These are phyloP conservation scores for Choristoneura rosaceana DNA, from an alignment of 2,888 invertebrate species.

Conservation along the genomic window DNA sequence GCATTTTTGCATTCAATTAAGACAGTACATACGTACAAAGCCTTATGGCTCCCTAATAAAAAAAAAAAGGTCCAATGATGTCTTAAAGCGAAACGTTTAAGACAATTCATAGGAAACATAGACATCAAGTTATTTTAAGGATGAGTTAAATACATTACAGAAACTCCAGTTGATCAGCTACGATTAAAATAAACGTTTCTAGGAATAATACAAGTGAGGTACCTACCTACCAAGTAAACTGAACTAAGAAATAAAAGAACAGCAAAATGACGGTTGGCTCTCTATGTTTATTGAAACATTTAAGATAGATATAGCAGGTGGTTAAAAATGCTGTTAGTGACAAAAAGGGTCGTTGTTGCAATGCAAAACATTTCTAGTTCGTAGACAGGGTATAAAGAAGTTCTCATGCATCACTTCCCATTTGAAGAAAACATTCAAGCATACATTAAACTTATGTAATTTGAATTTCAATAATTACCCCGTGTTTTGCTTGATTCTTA, in stretches of 20 bases:
- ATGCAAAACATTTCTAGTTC: not conserved
- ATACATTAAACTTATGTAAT: not conserved
- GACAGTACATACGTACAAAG: not conserved
- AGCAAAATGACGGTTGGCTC: not conserved
- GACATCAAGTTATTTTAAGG: not conserved
- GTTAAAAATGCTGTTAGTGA: not conserved
- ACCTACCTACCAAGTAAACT: not conserved
- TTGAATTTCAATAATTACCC: not conserved
- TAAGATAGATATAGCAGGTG: not conserved
- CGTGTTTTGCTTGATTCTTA: too few species aligned
- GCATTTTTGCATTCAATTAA: not conserved
- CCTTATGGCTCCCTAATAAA: not conserved
- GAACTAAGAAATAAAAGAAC: not conserved
- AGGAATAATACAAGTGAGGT: not conserved
- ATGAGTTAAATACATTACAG: not conserved
- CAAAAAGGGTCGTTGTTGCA: not conserved
- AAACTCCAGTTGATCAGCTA: not conserved
- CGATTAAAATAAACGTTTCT: not conserved
- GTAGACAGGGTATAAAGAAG: too few species aligned
- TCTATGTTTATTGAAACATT: not conserved
- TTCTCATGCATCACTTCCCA: not conserved
- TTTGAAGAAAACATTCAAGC: not conserved
- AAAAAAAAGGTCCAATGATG: not conserved
- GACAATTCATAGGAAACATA: constrained; percentile 4
- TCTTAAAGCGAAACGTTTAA: constrained; percentile 1